These are phyloP conservation scores for Rhinolophus ferrumequinum DNA, from an alignment of 2,113 vertebrate genomes.

Conservation along the genomic window DNA sequence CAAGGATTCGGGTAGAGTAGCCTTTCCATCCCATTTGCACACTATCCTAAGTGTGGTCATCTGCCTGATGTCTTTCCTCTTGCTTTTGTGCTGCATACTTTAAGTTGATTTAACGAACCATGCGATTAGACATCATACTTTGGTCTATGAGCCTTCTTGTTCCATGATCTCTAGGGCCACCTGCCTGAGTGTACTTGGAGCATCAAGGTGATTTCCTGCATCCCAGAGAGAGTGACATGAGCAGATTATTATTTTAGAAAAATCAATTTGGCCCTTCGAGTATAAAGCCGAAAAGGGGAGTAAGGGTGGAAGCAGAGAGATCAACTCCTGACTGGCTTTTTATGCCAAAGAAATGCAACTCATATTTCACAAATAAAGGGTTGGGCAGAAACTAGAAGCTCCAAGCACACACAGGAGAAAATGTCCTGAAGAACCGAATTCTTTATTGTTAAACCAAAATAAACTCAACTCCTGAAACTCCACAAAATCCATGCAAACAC, in stretches of 20 bases:
- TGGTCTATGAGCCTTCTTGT: not conserved
- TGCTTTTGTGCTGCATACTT: not conserved
- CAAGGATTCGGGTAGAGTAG: not conserved
- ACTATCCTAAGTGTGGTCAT: not conserved
- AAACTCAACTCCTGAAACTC: conserved; percentile 13
- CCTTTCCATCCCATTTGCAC: not conserved
- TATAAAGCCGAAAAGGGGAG: not conserved
- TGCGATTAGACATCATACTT: not conserved
- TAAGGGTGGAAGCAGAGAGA: not conserved
- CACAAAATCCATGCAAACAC: not conserved
- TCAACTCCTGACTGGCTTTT: not conserved
- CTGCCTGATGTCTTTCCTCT: not conserved
- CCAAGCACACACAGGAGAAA: not conserved
- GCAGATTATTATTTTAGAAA: conserved; percentile 1
- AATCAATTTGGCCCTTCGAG: not conserved
- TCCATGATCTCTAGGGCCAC: not conserved
- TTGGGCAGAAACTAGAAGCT: not conserved
- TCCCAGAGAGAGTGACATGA: not conserved
- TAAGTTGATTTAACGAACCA: not conserved
- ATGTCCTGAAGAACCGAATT: not conserved
- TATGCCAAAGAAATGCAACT: not conserved
- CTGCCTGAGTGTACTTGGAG: not conserved
- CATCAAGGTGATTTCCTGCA: not conserved
- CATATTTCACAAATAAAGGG: not conserved
- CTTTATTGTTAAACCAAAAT: not conserved